Evolutionary conservation across 2,888 invertebrate species (phyloP).

Genomic region (Operophtera brumata): DNA sequence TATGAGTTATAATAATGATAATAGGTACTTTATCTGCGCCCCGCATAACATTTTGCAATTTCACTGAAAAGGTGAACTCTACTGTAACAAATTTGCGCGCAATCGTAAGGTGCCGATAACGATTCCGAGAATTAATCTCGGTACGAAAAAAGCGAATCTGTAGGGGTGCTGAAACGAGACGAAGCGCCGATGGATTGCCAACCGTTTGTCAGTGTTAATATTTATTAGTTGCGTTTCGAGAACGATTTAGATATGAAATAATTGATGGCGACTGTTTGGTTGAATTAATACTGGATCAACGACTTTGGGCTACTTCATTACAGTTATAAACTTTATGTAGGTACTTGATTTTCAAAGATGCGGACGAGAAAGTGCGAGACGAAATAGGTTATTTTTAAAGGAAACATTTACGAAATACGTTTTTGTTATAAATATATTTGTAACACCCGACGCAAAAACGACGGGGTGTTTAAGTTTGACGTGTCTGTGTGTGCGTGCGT

Average conservation of each 20-base stretch:
- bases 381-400: too few species aligned
- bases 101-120: conserved; percentile 78
- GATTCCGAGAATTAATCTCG: conserved; percentile 75
- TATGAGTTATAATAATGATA: conserved; percentile 80
- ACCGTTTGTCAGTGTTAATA: conserved; percentile 53
- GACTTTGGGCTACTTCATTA: neutral
- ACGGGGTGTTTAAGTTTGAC: too few species aligned
- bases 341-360: neutral
- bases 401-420: too few species aligned
- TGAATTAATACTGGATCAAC: neutral
- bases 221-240: conserved; percentile 48
- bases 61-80: conserved; percentile 78
- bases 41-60: conserved; percentile 76
- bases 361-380: too few species aligned
- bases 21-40: conserved; percentile 75
- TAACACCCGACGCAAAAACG: too few species aligned
- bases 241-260: conserved; percentile 41
- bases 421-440: too few species aligned
- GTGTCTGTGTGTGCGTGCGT: too few species aligned
- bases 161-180: conserved; percentile 51
- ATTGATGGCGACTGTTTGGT: conserved; percentile 24
- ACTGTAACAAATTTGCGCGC: conserved; percentile 75
- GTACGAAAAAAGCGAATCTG: conserved; percentile 60
- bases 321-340: neutral
- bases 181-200: conserved; percentile 53